These are phyloP conservation scores for Hetaerina americana DNA, from an alignment of 1,140 invertebrate species.

Conservation along the genomic window DNA sequence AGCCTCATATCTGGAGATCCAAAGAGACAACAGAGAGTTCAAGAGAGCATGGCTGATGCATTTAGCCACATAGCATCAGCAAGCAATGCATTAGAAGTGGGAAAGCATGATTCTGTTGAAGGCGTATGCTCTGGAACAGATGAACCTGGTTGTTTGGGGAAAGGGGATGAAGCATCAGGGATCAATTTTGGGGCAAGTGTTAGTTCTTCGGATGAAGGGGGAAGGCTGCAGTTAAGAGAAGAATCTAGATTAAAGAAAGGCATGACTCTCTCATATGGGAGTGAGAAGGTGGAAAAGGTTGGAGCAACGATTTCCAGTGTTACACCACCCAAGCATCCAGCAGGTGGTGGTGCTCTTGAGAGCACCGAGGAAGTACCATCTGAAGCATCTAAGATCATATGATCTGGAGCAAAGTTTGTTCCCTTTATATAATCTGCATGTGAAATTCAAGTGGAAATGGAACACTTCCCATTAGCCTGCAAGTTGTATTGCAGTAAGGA, in stretches of 20 bases:
- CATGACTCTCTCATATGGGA: background rate
- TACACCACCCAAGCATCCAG: too few relatives aligned
- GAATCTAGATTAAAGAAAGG: background rate
- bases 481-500: background rate
- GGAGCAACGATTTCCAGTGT: background rate
- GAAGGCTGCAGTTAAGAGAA: background rate
- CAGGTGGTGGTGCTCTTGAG: too few relatives aligned
- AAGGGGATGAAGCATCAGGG: background rate
- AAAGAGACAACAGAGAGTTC: constrained; percentile 28
- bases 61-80: background rate
- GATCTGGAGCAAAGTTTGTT: background rate
- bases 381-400: too few relatives aligned
- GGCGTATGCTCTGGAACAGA: background rate
- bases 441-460: background rate
- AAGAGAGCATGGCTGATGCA: background rate
- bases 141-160: background rate
- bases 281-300: background rate
- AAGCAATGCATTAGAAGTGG: background rate
- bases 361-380: too few relatives aligned
- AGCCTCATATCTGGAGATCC: constrained; percentile 46
- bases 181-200: background rate
- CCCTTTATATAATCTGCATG: background rate
- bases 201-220: background rate
- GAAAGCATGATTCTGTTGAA: background rate
- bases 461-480: background rate